Base-by-base conservation (phyloP, 2,113 vertebrate genomes). In the Thalassarche chlororhynchos region DNA sequence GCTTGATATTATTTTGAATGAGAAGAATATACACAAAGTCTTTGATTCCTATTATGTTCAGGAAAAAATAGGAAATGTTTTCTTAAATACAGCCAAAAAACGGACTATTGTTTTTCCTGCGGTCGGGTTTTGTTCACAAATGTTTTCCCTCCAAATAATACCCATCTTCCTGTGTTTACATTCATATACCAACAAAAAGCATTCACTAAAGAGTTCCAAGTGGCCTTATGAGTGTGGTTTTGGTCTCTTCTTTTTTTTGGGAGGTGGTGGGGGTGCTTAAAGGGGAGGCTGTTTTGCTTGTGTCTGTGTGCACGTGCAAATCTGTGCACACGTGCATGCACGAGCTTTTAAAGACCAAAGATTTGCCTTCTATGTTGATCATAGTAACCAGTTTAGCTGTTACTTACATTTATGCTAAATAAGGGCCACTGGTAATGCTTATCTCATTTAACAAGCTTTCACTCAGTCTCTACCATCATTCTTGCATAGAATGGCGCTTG, bases 111-210 rank as follows among this genome's bases (percentile, higher is more conserved):
- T 91, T 96, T 85, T 78, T 86, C 19, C 74, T 87, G 77, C 1
- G 26, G 89, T 68, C 9, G 5, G 52, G 47, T 64, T 95, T 93
- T 89, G 54, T 28, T 93, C 91, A 85, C 81, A 89, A 93, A 94
- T 79, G 55, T 78, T 95, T 90, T 92, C 58, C 57, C 54, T 69
- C 34, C 84, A 91, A 96, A 76, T 87, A 95, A 92, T 62, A 89
- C 31, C 74, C 91, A 91, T 92, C 77, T 92, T 96, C 91, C 69
- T 82, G 86, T 87, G 87, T 95, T 95, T 97, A 95, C 70, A 95
- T 87, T 92, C 62, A 84, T 64, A 69, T 16, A 80, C 52, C 80
- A 93, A 89, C 52, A 85, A 61, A 89, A 91, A 52, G 7, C 31
- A 82, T n/a, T 32, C 66, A 90, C 52, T 61, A 5, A 42, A 66